Percentiles rank a stretch among this genome's conserved stretches.
Evolutionary conservation across 2,888 invertebrate species (phyloP).

Genomic region (Orchesella flavescens): DNA sequence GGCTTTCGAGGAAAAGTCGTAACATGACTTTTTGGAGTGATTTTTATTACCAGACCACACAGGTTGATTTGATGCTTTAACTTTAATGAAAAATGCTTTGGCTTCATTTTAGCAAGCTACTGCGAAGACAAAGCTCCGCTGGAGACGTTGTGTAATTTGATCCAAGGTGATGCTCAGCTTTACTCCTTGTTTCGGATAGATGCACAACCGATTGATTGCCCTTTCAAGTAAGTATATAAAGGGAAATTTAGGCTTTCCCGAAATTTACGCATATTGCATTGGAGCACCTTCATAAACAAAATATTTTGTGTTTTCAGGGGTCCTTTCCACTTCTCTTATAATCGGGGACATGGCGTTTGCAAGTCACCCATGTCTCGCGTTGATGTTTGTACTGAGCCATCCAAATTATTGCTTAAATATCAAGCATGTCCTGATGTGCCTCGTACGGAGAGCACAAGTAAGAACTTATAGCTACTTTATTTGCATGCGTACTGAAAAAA

Average conservation of each 20-base stretch:
- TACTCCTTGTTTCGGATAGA: slow-evolving; percentile 84
- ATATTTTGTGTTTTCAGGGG: slow-evolving; percentile 75
- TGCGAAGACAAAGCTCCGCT: slow-evolving; percentile 78
- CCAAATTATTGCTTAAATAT: slow-evolving; percentile 84
- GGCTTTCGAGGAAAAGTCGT: too few relatives aligned
- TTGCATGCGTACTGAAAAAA: too few relatives aligned
- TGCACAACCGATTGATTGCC: slow-evolving; percentile 83
- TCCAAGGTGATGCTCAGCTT: slow-evolving; percentile 83
- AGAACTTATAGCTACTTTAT: slow-evolving; percentile 72
- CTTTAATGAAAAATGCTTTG: not conserved
- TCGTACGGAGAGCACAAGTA: slow-evolving; percentile 85
- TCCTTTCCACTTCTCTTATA: slow-evolving; percentile 87
- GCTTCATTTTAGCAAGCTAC: slow-evolving; percentile 73
- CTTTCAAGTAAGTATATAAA: slow-evolving; percentile 78
- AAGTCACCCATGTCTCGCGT: slow-evolving; percentile 84
- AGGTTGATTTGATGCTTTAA: not conserved
- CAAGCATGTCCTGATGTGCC: slow-evolving; percentile 87
- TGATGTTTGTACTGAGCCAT: slow-evolving; percentile 88
- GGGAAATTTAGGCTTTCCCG: not conserved
- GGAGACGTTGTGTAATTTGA: slow-evolving; percentile 80
- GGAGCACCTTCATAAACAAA: too few relatives aligned
- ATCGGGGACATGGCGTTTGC: slow-evolving; percentile 81
- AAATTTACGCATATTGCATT: too few relatives aligned
- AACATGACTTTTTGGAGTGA: not conserved
- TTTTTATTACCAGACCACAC: too few relatives aligned